Evolutionary conservation across 2,797 vertebrate genomes (phyloP).

Genomic region (Oreonectes daqikongensis): DNA sequence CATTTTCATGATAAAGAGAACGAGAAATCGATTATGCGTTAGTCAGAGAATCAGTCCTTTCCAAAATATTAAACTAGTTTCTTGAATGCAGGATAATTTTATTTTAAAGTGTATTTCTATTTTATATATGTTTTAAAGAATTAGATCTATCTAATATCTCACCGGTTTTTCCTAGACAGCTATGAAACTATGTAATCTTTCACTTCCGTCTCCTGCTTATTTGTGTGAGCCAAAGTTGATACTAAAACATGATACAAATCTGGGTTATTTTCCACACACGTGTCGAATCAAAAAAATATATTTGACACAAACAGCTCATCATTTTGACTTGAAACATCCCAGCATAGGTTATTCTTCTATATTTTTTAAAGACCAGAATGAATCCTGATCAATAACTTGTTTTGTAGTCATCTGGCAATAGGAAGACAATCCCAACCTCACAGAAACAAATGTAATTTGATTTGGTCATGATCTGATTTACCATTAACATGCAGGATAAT

Average conservation of each 20-base stretch:
- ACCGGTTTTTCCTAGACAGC: background rate
- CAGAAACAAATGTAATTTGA: background rate
- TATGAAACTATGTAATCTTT: background rate
- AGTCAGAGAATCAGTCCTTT: conserved; percentile 14
- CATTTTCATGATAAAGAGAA: conserved; percentile 51
- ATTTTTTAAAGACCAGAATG: no score
- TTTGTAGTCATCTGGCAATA: background rate
- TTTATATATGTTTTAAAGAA: background rate
- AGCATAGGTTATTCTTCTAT: no score
- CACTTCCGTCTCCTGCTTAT: background rate
- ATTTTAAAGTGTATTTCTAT: no score
- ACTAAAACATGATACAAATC: no score
- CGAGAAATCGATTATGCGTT: conserved; percentile 53
- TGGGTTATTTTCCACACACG: no score
- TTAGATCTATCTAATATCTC: background rate
- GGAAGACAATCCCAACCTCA: background rate
- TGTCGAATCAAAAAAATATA: no score
- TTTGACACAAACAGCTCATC: no score
- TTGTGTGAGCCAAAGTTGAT: background rate
- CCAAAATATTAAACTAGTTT: background rate
- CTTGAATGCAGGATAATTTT: background rate
- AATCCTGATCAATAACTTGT: no score
- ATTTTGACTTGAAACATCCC: no score
- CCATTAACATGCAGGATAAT: conserved; percentile 14
- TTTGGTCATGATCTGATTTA: conserved; percentile 41